These are phyloP conservation scores for Cyphomyrus plagiostoma DNA, from an alignment of 2,113 vertebrate species.

Conservation along the genomic window DNA sequence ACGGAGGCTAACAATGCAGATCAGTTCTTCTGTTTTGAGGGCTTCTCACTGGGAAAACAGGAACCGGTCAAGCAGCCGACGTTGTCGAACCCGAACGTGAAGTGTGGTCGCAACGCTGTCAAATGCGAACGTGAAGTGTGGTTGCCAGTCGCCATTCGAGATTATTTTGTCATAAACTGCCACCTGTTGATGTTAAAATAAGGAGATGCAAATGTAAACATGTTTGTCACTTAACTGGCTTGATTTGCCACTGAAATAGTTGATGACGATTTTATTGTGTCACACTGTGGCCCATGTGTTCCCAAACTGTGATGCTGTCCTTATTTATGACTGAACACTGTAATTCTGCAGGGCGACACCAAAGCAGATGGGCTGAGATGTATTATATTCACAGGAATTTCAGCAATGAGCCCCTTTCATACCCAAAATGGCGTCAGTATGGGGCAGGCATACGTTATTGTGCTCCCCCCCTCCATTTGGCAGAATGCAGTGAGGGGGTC, in stretches of 20 bases:
- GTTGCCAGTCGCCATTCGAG: not conserved
- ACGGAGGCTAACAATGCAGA: not conserved
- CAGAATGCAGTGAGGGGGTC: not conserved
- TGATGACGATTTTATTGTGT: not conserved
- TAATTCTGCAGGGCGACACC: not conserved
- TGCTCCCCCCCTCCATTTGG: not conserved
- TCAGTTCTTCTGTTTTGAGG: not conserved
- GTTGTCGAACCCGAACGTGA: not conserved
- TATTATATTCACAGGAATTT: not conserved
- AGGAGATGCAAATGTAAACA: not conserved
- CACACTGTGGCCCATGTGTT: not conserved
- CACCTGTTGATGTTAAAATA: not conserved
- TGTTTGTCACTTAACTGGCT: not conserved
- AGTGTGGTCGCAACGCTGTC: not conserved
- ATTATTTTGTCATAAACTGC: not conserved
- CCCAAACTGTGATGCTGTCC: too few relatives aligned
- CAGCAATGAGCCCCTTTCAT: not conserved
- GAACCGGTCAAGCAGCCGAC: not conserved
- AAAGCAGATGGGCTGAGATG: not conserved
- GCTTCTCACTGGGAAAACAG: not conserved
- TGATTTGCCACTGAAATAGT: not conserved
- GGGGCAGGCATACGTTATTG: not conserved
- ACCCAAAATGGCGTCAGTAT: not conserved
- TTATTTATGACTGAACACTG: not conserved
- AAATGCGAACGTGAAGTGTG: too few relatives aligned